Evolutionary conservation across 2,888 invertebrate genomes (phyloP), one percentile per base, ranked within the genome.

Genomic region (Cyclophora albipunctata): DNA sequence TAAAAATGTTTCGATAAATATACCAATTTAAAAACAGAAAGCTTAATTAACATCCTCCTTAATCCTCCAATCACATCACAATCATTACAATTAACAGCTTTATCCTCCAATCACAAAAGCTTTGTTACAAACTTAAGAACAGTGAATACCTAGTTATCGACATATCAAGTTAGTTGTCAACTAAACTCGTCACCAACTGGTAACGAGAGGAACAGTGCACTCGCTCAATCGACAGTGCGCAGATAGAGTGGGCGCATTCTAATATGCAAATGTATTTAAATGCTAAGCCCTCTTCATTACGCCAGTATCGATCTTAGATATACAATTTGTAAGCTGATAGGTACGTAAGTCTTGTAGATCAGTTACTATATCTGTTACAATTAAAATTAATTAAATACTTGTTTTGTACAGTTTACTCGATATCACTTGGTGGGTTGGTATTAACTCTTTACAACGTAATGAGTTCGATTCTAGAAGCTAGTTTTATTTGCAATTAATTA

Each of bases 261-360:
- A 86, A 84, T 85, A 88, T 88, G 88, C 88, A 84, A 88, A 88
- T 88, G 82, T 88, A 87, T 88, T 88, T 86, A 88, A 88, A 88
- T 88, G 81, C 75, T 83, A 80, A 86, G 82, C 84, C 86, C 85
- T 87, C 87, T 88, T 88, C 87, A 87, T 87, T 88, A 87, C 86
- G 75, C 69, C 73, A 73, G 81, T 82, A 87, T 88, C 86, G 88
- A 87, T 87, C 87, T 88, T 73, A 87, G 86, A 85, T 87, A 87
- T 78, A 85, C 85, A 86, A 87, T 86, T 87, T 86, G 86, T 88
- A 84, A 84, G 79, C 72, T 72, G 84, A 86, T 86, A 86, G 81
- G 79, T 78, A 71, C 71, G 75, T 72, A 71, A 77, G 74, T 76
- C 75, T 73, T 75, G 78, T 78, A 77, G 83, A 81, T 83, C 78